phyloP scores from a whole-genome alignment of 2,113 vertebrate genomes.

The Atractosteus spatula region DNA sequence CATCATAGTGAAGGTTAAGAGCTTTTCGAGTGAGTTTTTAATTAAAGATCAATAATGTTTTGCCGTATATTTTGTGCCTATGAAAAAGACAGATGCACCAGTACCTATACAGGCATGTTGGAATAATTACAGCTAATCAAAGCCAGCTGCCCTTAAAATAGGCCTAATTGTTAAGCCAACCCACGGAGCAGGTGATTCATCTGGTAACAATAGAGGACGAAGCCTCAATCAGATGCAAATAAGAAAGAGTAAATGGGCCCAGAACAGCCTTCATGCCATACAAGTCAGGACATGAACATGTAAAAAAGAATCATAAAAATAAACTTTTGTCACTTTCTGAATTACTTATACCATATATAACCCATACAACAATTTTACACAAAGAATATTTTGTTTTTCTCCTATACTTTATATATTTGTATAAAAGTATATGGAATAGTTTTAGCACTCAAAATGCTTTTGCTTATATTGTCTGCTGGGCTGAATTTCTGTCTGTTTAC shows the following conservation, averaged over 20 bases:
- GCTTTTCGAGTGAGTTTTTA: slow-evolving; percentile 59
- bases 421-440: no score
- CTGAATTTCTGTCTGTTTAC: no score
- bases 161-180: background rate
- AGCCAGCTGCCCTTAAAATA: slow-evolving; percentile 4
- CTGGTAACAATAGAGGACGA: background rate
- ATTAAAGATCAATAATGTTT: slow-evolving; percentile 77
- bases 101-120: slow-evolving; percentile 38
- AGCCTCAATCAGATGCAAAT: background rate
- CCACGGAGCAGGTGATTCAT: background rate
- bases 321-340: no score
- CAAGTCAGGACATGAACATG: no score
- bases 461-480: no score
- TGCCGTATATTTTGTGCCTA: slow-evolving; percentile 63
- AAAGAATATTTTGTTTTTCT: background rate
- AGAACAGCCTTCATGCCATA: background rate
- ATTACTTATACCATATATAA: no score
- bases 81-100: slow-evolving; percentile 54
- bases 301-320: no score
- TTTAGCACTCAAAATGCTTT: no score
- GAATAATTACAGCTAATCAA: slow-evolving; percentile 5
- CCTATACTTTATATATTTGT: no score
- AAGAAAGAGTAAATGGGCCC: background rate
- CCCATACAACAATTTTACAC: no score
- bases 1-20: slow-evolving; percentile 71